Percentiles rank a stretch among this genome's conserved stretches.
phyloP scores from a whole-genome alignment of 2,797 vertebrate genomes.

The Myiothlypis chrysogaster region DNA sequence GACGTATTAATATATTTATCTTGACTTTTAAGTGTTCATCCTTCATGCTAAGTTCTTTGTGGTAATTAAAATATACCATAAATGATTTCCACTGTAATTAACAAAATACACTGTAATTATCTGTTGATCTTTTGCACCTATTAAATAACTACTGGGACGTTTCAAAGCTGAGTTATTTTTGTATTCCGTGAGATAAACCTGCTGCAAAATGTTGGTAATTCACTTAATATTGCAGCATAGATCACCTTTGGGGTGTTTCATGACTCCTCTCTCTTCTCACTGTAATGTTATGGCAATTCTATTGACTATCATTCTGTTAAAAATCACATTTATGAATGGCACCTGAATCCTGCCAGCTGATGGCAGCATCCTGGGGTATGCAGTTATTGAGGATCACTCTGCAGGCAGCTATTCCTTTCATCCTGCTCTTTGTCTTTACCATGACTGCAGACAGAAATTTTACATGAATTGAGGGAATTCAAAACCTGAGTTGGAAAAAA shows the following conservation, averaged over 20 bases:
- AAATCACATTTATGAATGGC: slow-evolving; percentile 11
- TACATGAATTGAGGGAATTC: slow-evolving; percentile 17
- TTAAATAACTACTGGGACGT: slow-evolving; percentile 35
- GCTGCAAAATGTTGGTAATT: slow-evolving; percentile 11
- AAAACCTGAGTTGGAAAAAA: slow-evolving; percentile 21
- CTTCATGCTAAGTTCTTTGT: slow-evolving; percentile 3
- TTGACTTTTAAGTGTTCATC: slow-evolving; percentile 37
- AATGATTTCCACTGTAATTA: slow-evolving; percentile 42
- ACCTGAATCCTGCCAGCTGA: neutral
- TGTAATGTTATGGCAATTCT: neutral
- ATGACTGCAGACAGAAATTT: slow-evolving; percentile 29
- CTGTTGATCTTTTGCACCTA: slow-evolving; percentile 23
- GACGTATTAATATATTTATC: neutral
- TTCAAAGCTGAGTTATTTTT: slow-evolving; percentile 43
- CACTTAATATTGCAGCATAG: neutral
- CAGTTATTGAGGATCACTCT: neutral
- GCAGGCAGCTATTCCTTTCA: neutral
- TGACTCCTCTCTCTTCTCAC: neutral
- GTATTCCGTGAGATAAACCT: slow-evolving; percentile 15
- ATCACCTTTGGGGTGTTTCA: neutral
- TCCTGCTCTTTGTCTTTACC: slow-evolving; percentile 48
- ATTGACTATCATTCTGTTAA: slow-evolving; percentile 17
- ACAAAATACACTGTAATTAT: slow-evolving; percentile 49
- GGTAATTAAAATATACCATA: slow-evolving; percentile 46
- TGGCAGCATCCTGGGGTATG: neutral